phyloP scores from a whole-genome alignment of 1,140 invertebrate species.

The Plutomurus gul region DNA sequence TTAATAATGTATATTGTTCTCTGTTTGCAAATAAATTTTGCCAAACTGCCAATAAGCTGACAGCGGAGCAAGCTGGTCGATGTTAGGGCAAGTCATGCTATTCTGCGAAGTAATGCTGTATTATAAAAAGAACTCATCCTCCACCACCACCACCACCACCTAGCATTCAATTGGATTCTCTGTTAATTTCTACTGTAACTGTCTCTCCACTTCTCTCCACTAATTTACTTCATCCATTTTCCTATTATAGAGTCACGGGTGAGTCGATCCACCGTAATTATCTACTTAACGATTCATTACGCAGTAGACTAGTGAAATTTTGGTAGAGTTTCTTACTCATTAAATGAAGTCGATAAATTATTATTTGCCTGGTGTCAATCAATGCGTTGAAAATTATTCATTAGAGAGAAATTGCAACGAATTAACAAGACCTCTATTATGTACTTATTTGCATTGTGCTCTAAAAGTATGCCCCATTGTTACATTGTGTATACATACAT shows the following conservation, averaged over 20 bases:
- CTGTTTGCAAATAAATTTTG: not conserved
- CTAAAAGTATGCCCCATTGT: not conserved
- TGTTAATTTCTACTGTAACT: not conserved
- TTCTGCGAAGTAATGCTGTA: not conserved
- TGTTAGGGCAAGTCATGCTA: not conserved
- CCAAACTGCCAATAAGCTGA: constrained; percentile 4
- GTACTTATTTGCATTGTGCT: not conserved
- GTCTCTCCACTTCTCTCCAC: not conserved
- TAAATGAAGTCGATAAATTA: constrained; percentile 1
- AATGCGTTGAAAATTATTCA: constrained; percentile 13
- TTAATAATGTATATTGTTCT: constrained; percentile 14
- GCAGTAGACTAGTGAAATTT: not conserved
- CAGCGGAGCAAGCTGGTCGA: not conserved
- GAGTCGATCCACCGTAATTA: not conserved
- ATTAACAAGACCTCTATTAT: not conserved
- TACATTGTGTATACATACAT: no score
- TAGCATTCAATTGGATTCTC: no score
- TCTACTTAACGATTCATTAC: constrained; percentile 13
- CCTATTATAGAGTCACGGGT: not conserved
- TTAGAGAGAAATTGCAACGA: not conserved
- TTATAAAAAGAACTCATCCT: no score
- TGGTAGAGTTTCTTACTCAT: constrained; percentile 6
- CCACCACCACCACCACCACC: no score
- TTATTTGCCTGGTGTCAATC: not conserved
- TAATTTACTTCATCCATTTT: not conserved